phyloP scores from a whole-genome alignment of 2,888 invertebrate species.

The Dasysyrphus albostriatus region DNA sequence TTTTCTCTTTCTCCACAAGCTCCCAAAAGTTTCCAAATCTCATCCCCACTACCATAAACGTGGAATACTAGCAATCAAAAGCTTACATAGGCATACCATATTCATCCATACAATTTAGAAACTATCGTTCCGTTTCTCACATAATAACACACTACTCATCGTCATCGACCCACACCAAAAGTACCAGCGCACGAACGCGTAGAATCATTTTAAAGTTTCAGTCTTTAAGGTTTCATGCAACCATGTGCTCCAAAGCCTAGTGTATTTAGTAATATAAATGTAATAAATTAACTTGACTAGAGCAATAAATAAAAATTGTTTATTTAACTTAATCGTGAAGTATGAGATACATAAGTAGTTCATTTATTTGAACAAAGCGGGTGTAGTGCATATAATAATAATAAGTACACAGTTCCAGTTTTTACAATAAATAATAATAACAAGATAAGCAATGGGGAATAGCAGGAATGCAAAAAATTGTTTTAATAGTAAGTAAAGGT shows the following conservation, averaged over 20 bases:
- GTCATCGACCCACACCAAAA: constrained; percentile 17
- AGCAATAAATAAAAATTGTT: constrained; percentile 1
- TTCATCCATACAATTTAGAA: neutral
- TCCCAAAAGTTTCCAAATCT: neutral
- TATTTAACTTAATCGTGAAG: constrained; percentile 18
- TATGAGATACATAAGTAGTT: neutral
- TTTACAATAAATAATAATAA: neutral
- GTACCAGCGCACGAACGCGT: neutral
- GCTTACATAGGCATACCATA: neutral
- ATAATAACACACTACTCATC: neutral
- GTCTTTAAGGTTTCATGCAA: neutral
- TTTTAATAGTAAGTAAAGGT: constrained; percentile 49
- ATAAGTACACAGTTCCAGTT: neutral
- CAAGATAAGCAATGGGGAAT: constrained; percentile 24
- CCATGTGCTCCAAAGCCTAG: neutral
- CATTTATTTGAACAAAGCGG: neutral
- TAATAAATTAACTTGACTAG: neutral
- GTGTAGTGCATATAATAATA: neutral
- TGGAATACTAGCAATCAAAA: constrained; percentile 4
- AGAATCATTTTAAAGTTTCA: neutral
- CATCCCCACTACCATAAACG: constrained; percentile 16
- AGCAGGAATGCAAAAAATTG: constrained; percentile 28
- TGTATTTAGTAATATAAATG: neutral
- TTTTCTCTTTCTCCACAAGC: neutral
- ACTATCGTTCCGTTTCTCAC: constrained; percentile 24